A percentile compares a stretch with the other conserved stretches of the same genome.
Evolutionary conservation across 1,140 invertebrate genomes (phyloP).

Genomic region (Papilio helenus): DNA sequence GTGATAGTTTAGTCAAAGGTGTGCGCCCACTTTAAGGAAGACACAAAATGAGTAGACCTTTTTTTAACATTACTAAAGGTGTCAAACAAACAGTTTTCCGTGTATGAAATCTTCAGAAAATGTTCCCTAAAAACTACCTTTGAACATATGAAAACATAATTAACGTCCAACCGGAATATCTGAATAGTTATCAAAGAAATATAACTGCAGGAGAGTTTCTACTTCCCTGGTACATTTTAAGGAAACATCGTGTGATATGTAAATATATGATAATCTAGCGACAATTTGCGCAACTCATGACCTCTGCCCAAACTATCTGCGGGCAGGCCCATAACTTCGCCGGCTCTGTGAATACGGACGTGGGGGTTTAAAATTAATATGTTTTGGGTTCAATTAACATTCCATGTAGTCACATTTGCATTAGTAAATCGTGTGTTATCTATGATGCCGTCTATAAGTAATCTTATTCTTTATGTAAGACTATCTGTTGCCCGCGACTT

Average conservation of each 20-base stretch:
- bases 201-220: slow-evolving; percentile 33
- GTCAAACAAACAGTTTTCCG: too few relatives aligned
- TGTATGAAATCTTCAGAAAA: too few relatives aligned
- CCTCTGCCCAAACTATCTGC: slow-evolving; percentile 59
- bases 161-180: slow-evolving; percentile 24
- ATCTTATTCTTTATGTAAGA: too few relatives aligned
- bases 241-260: slow-evolving; percentile 68
- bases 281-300: slow-evolving; percentile 63
- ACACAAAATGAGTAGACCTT: too few relatives aligned
- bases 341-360: slow-evolving; percentile 67
- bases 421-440: slow-evolving; percentile 40
- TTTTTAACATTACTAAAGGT: too few relatives aligned
- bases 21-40: too few relatives aligned
- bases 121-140: too few relatives aligned
- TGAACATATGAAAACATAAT: background rate
- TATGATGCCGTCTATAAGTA: background rate
- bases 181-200: slow-evolving; percentile 39
- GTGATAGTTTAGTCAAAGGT: too few relatives aligned
- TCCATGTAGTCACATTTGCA: slow-evolving; percentile 43
- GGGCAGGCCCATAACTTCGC: slow-evolving; percentile 59
- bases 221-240: slow-evolving; percentile 35
- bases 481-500: too few relatives aligned
- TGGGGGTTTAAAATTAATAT: slow-evolving; percentile 71
- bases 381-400: slow-evolving; percentile 66
- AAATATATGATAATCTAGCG: slow-evolving; percentile 70